Evolutionary conservation across 2,888 invertebrate genomes (phyloP).

Genomic region (Cheilosia variabilis): DNA sequence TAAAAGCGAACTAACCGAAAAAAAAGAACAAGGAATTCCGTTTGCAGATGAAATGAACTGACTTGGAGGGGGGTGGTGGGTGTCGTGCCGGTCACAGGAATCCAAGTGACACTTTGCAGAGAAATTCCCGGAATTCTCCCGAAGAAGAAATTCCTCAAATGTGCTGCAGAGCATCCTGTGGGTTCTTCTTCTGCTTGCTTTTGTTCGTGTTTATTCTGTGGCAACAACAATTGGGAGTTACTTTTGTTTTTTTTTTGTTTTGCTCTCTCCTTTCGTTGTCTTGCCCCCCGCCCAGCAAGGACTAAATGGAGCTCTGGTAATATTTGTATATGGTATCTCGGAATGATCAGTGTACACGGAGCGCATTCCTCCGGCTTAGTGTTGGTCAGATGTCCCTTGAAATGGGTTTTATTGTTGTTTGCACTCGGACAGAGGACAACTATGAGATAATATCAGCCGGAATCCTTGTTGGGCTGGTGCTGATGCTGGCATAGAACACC

Average conservation of each 20-base stretch:
- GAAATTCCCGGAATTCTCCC: conserved; percentile 47
- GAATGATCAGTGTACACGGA: conserved; percentile 52
- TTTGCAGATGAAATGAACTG: conserved; percentile 64
- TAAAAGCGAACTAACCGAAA: conserved; percentile 41
- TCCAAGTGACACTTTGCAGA: conserved; percentile 57
- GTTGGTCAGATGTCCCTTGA: conserved; percentile 64
- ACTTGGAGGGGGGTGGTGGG: conserved; percentile 9
- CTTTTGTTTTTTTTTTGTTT: conserved; percentile 1
- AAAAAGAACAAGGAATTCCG: conserved; percentile 60
- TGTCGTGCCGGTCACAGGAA: conserved; percentile 12
- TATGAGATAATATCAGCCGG: conserved; percentile 64
- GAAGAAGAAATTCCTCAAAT: conserved; percentile 46
- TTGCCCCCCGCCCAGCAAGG: not conserved
- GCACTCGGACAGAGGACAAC: conserved; percentile 58
- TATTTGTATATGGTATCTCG: conserved; percentile 66
- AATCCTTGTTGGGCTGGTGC: conserved; percentile 20
- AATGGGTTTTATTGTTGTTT: conserved; percentile 72
- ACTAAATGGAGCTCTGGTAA: conserved; percentile 51
- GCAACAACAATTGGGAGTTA: conserved; percentile 36
- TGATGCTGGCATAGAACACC: conserved; percentile 1
- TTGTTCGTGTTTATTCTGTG: conserved; percentile 52
- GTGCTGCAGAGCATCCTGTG: conserved; percentile 41
- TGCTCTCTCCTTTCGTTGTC: not conserved
- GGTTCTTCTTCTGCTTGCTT: conserved; percentile 18
- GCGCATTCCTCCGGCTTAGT: conserved; percentile 56